Base-by-base conservation (phyloP, 1,140 invertebrate species). In the Ostrea denselamellosa region DNA sequence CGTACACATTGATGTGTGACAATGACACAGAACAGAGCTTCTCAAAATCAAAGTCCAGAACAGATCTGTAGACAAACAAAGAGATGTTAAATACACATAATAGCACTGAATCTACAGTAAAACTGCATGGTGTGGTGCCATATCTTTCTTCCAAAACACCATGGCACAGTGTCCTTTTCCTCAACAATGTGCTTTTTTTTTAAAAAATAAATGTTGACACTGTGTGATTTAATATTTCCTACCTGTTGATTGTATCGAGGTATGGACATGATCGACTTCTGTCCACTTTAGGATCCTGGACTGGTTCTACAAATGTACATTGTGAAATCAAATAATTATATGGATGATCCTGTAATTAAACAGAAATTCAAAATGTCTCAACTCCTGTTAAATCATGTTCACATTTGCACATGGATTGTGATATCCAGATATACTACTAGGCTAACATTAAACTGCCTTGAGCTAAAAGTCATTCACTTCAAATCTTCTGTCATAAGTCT, bases 41-140 rank as follows among this genome's bases (percentile, higher is more conserved):
- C 95, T 99, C 99, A 96, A 99, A 99, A 96, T 99, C 99, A 96
- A 99, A 99, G 95, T 99, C 99, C 83, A 99, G 95, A 90, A 99
- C 97, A 94, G 98, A 98, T 92, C 96, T 96, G 90, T 92, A 92
- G 90, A 19, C 56, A 87, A 89, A 89, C 77, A 86, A 88, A 89
- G 85, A 51, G 7, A 88, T 58, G 52, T 22, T 14, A 52, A 83
- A 53, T 17, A 52, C 52, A n/a, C 51, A 22, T 52, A 19, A 53
- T 19, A 44, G 19, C 17, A 53, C 4, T 53, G 14, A 44, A 83
- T 52, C 34, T 8, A 44, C 7, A 44, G 19, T 52, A 65, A 83
- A 62, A 90, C 10, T 54, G n/a, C n/a, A 62, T 19, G 58, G n/a
- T 0, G 14, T 17, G n/a, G 17, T 12, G 0, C 58, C n/a, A n/a